Evolutionary conservation across 2,113 vertebrate species (phyloP).

Genomic region (Caracal caracal): DNA sequence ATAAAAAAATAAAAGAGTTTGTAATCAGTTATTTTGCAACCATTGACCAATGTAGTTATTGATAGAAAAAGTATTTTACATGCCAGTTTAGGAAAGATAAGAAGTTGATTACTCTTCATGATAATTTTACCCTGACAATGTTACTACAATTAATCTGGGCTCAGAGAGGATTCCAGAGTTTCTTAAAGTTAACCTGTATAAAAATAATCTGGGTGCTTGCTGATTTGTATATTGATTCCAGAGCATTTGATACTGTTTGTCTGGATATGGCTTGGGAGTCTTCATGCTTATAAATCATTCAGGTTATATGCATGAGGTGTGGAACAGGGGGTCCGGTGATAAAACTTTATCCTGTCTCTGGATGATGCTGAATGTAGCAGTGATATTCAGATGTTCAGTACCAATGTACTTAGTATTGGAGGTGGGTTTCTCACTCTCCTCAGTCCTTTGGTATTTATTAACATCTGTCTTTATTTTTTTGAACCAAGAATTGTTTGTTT

Average conservation of each 20-base stretch:
- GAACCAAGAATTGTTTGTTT: background rate
- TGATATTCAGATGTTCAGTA: background rate
- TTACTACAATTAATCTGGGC: background rate
- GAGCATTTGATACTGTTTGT: background rate
- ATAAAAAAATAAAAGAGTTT: background rate
- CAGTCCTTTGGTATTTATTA: background rate
- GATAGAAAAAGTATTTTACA: background rate
- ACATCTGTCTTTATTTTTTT: background rate
- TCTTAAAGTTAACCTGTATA: background rate
- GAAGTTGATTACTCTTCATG: background rate
- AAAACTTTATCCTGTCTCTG: background rate
- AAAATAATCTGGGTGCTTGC: background rate
- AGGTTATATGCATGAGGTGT: background rate
- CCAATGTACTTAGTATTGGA: fast-evolving
- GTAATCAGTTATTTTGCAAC: background rate
- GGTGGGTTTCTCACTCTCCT: fast-evolving
- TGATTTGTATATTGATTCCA: background rate
- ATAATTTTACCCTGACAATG: background rate
- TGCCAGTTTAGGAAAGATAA: background rate
- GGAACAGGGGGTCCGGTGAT: fast-evolving
- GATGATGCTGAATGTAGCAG: background rate
- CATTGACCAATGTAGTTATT: background rate
- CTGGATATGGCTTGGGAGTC: background rate
- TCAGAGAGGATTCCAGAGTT: background rate
- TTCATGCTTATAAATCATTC: background rate